A percentile compares a stretch with the other conserved stretches of the same genome.
Evolutionary conservation across 2,797 vertebrate genomes (phyloP).

Genomic region (Taeniopygia guttata): DNA sequence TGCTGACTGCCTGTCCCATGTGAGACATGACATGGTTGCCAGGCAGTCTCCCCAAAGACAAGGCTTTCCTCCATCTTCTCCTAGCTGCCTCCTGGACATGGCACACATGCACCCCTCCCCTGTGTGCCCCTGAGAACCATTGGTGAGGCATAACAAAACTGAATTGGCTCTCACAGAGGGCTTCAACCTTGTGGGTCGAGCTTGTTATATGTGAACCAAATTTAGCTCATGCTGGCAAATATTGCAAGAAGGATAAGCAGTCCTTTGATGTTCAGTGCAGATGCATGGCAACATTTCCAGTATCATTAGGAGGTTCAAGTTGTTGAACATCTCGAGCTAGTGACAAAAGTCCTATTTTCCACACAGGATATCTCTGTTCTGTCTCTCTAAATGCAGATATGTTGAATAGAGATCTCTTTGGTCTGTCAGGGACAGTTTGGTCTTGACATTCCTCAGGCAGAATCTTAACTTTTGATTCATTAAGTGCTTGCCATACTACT

Average conservation of each 20-base stretch:
- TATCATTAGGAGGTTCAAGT: background rate
- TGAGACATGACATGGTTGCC: background rate
- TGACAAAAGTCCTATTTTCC: background rate
- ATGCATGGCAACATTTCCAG: background rate
- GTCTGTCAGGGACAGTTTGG: background rate
- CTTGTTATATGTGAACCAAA: background rate
- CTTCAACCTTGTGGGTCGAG: background rate
- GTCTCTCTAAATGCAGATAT: background rate
- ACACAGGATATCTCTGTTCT: background rate
- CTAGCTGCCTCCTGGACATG: background rate
- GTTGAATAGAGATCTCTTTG: background rate
- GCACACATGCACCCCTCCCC: background rate
- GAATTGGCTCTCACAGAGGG: background rate
- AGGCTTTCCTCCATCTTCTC: background rate
- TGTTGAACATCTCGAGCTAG: background rate
- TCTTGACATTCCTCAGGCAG: background rate
- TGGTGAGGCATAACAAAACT: background rate
- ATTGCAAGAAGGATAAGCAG: background rate
- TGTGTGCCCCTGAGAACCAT: background rate
- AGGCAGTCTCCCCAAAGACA: background rate
- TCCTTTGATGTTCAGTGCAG: background rate
- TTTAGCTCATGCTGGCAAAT: background rate
- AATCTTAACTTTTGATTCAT: background rate
- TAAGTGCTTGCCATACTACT: background rate
- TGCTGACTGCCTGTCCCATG: background rate